Conservation (phyloP, 2,113 vertebrate genomes). For the Thamnophis sirtalis region DNA sequence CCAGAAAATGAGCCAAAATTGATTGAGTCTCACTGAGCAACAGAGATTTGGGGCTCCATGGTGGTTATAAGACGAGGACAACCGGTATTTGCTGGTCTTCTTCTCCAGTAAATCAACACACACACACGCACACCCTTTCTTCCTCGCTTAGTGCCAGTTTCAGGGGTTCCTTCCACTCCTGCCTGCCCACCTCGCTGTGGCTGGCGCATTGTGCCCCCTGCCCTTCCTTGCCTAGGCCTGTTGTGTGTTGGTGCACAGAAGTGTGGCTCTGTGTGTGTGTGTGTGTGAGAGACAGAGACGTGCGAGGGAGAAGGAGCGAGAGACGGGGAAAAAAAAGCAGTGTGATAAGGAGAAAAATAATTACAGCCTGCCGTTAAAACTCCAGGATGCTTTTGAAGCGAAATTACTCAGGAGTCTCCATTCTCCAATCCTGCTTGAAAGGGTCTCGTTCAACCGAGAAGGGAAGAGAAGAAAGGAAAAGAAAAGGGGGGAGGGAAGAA, state of each 20-base stretch:
- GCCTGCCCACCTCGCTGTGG: neutral
- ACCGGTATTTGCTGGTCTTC: no score
- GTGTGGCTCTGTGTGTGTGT: no score
- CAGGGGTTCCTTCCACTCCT: no score
- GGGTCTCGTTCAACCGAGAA: neutral
- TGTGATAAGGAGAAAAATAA: constrained; percentile 6
- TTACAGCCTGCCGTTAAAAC: constrained; percentile 1
- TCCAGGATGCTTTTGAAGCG: constrained; percentile 4
- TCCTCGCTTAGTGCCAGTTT: neutral
- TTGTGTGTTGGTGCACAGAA: neutral
- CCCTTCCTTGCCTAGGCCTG: neutral
- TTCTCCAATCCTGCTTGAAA: neutral
- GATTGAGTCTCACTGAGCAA: no score
- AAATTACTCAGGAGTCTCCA: constrained; percentile 12
- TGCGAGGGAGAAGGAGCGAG: neutral
- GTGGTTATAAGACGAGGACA: no score
- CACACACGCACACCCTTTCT: no score
- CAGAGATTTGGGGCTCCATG: no score
- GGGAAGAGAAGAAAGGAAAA: neutral
- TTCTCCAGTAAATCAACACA: no score
- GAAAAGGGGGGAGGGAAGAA: neutral
- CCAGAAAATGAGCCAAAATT: no score
- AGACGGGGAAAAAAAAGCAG: neutral
- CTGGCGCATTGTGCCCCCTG: no score
- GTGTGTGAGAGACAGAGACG: neutral